Conservation (phyloP, 2,888 invertebrate genomes). For the Agrilus cyanescens region DNA sequence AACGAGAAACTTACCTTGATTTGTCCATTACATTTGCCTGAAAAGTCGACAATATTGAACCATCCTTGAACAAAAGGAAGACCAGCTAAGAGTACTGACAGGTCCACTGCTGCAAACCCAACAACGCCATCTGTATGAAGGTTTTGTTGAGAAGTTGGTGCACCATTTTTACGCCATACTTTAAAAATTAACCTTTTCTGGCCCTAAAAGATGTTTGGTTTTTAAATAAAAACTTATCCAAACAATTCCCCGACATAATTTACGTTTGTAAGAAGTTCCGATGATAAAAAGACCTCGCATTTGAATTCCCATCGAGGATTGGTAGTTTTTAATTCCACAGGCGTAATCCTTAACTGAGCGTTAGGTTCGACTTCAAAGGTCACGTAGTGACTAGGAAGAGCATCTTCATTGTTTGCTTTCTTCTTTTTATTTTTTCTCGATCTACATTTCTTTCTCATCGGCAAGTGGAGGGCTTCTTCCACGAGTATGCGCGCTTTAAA, state of each 20-base stretch:
- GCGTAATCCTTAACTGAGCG: constrained; percentile 33
- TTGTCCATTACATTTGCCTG: constrained; percentile 46
- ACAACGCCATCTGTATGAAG: constrained; percentile 45
- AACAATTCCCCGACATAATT: constrained; percentile 23
- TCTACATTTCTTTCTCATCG: constrained; percentile 31
- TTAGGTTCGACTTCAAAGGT: constrained; percentile 41
- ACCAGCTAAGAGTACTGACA: constrained; percentile 40
- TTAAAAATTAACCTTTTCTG: constrained; percentile 47
- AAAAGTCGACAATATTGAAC: constrained; percentile 51
- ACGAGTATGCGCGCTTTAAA: constrained; percentile 43
- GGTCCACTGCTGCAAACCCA: constrained; percentile 48
- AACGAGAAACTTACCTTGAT: constrained; percentile 37
- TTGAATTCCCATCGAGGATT: constrained; percentile 45
- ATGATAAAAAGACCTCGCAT: constrained; percentile 37
- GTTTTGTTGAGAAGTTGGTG: constrained; percentile 37
- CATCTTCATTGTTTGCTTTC: constrained; percentile 27
- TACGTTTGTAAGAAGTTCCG: constrained; percentile 43
- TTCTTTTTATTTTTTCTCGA: constrained; percentile 27
- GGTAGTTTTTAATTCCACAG: constrained; percentile 38
- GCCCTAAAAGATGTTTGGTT: constrained; percentile 32
- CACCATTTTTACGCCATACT: constrained; percentile 44
- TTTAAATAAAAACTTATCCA: constrained; percentile 7
- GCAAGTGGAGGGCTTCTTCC: constrained; percentile 45
- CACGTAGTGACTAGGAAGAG: constrained; percentile 48
- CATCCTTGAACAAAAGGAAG: constrained; percentile 46